phyloP scores from a whole-genome alignment of 2,888 invertebrate genomes.

The Chrysodeixis includens region DNA sequence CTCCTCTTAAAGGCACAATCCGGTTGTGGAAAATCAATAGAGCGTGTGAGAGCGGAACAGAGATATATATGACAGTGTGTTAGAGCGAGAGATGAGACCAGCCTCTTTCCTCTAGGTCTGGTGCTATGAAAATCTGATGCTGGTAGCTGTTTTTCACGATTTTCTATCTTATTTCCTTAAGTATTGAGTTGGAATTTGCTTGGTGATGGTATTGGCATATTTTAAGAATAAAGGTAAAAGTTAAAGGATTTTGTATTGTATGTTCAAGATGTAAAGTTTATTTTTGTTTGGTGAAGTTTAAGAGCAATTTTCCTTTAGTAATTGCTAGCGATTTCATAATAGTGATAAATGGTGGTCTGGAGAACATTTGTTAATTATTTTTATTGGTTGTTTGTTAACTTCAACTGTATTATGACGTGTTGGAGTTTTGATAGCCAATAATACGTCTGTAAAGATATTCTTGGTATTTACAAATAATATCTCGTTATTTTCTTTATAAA shows the following conservation, averaged over 20 bases:
- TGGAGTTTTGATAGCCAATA: slow-evolving; percentile 16
- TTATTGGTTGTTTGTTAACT: slow-evolving; percentile 64
- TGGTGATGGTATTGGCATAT: slow-evolving; percentile 8
- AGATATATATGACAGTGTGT: slow-evolving; percentile 1
- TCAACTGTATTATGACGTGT: slow-evolving; percentile 31
- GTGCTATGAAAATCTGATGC: slow-evolving; percentile 66
- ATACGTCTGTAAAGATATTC: slow-evolving; percentile 20
- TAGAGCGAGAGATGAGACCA: slow-evolving; percentile 58
- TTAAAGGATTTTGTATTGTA: slow-evolving; percentile 25
- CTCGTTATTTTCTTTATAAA: neutral
- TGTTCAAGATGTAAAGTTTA: neutral
- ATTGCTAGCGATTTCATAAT: slow-evolving; percentile 80
- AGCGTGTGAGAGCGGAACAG: slow-evolving; percentile 54
- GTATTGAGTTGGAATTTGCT: slow-evolving; percentile 6
- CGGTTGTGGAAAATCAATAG: slow-evolving; percentile 79
- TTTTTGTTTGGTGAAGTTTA: slow-evolving; percentile 23
- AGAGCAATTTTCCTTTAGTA: slow-evolving; percentile 64
- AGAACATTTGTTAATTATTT: slow-evolving; percentile 68
- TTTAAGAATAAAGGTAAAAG: slow-evolving; percentile 19
- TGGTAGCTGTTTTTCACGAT: slow-evolving; percentile 7
- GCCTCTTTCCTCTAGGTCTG: slow-evolving; percentile 60
- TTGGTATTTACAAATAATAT: slow-evolving; percentile 5
- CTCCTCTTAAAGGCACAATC: slow-evolving; percentile 67
- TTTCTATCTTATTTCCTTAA: slow-evolving; percentile 1
- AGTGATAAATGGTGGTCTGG: slow-evolving; percentile 71